Evolutionary conservation across 2,888 invertebrate species (phyloP).

Genomic region (Drosophila testacea): DNA sequence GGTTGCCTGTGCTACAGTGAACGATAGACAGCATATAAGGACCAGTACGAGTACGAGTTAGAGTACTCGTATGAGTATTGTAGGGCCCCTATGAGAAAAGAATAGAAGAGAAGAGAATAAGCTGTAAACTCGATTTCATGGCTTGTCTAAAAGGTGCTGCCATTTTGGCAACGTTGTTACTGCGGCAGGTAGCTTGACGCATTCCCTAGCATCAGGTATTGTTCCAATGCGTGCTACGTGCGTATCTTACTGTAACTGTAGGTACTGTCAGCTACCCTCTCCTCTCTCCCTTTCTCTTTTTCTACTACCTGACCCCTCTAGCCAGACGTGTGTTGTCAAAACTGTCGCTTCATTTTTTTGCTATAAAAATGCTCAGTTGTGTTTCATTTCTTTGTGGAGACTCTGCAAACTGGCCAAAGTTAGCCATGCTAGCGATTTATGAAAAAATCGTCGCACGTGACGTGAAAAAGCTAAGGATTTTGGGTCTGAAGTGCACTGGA

Average conservation of each 20-base stretch:
- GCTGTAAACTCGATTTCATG: conserved; percentile 77
- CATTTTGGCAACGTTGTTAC: conserved; percentile 49
- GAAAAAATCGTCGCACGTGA: conserved; percentile 75
- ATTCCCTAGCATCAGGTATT: conserved; percentile 23
- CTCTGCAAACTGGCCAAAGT: conserved; percentile 59
- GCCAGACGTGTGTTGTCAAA: conserved; percentile 75
- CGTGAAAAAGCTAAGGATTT: conserved; percentile 68
- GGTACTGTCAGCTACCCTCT: background rate
- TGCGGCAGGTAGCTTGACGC: conserved; percentile 57
- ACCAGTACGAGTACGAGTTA: conserved; percentile 8
- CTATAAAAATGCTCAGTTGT: conserved; percentile 46
- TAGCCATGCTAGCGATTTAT: conserved; percentile 72
- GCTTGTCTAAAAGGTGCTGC: conserved; percentile 67
- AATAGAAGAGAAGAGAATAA: conserved; percentile 28
- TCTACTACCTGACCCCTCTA: background rate
- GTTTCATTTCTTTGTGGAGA: conserved; percentile 25
- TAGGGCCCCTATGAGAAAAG: conserved; percentile 10
- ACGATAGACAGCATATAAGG: conserved; percentile 27
- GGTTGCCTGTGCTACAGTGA: conserved; percentile 48
- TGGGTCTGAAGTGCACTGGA: conserved; percentile 20
- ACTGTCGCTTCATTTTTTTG: conserved; percentile 64
- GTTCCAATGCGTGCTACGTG: conserved; percentile 47
- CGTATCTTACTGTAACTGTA: conserved; percentile 27
- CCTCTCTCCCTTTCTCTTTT: no score
- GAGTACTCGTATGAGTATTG: conserved; percentile 20